phyloP scores from a whole-genome alignment of 1,140 invertebrate species.

The Thaumatotibia leucotreta region DNA sequence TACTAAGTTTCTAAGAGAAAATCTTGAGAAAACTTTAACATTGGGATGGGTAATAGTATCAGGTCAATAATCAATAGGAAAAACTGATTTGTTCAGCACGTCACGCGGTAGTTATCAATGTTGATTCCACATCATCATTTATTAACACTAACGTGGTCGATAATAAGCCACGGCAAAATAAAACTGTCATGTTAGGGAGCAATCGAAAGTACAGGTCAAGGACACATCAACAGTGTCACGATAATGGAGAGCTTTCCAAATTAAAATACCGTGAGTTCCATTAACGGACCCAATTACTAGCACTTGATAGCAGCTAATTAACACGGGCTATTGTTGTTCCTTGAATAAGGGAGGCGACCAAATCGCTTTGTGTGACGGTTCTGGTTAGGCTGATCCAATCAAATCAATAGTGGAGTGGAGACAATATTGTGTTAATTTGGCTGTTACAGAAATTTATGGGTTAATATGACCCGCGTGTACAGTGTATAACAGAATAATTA shows the following conservation, averaged over 20 bases:
- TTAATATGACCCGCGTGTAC: neutral
- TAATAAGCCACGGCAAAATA: neutral
- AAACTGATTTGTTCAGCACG: neutral
- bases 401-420: neutral
- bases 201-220: neutral
- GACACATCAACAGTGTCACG: neutral
- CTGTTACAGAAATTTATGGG: neutral
- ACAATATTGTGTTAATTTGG: neutral
- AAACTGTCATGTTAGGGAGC: slow-evolving; percentile 1
- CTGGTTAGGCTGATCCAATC: neutral
- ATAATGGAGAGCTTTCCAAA: slow-evolving; percentile 5
- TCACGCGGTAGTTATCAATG: neutral
- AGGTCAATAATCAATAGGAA: no score
- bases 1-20: no score
- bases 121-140: neutral
- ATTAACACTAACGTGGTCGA: neutral
- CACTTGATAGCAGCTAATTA: slow-evolving; percentile 21
- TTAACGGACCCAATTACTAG: slow-evolving; percentile 28
- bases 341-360: neutral
- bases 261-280: slow-evolving; percentile 17
- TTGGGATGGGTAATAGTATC: no score
- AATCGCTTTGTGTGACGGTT: neutral
- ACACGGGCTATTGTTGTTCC: slow-evolving; percentile 14
- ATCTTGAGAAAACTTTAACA: no score
- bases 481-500: no score